Evolutionary conservation across 1,140 invertebrate species (phyloP).

Genomic region (Hycleus phaleratus): DNA sequence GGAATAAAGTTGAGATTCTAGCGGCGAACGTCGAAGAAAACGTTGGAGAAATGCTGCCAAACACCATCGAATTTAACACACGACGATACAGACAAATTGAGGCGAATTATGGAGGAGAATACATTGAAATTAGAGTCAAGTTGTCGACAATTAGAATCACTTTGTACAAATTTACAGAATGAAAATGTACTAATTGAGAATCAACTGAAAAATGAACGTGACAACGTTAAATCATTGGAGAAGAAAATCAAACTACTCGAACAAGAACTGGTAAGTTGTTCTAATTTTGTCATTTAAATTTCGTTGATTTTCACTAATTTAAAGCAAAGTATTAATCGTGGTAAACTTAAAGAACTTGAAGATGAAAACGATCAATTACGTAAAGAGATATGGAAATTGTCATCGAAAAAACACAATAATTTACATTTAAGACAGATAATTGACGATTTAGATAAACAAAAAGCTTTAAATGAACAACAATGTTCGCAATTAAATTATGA

Average conservation of each 20-base stretch:
- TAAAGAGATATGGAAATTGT: constrained; percentile 3
- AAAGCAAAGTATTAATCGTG: constrained; percentile 4
- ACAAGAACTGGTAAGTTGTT: constrained; percentile 11
- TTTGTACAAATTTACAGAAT: constrained; percentile 31
- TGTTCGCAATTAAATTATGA: constrained; percentile 28
- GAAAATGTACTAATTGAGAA: constrained; percentile 34
- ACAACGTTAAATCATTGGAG: constrained; percentile 26
- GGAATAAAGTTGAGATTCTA: neutral
- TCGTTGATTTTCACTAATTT: neutral
- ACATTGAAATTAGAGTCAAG: constrained; percentile 35
- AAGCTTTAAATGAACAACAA: constrained; percentile 25
- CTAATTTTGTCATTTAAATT: neutral
- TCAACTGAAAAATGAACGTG: constrained; percentile 28
- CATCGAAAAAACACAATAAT: neutral
- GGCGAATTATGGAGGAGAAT: constrained; percentile 34
- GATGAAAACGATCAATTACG: constrained; percentile 19
- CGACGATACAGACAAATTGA: constrained; percentile 26
- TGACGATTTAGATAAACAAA: constrained; percentile 29
- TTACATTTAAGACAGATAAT: constrained; percentile 7
- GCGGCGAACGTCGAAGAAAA: neutral
- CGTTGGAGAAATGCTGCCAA: constrained; percentile 15
- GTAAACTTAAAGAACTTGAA: constrained; percentile 19
- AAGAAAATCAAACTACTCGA: constrained; percentile 30
- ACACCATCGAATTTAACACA: constrained; percentile 8
- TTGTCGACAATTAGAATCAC: constrained; percentile 34